Base-by-base conservation (phyloP, 2,113 vertebrate species). In the Poeciliopsis occidentalis region DNA sequence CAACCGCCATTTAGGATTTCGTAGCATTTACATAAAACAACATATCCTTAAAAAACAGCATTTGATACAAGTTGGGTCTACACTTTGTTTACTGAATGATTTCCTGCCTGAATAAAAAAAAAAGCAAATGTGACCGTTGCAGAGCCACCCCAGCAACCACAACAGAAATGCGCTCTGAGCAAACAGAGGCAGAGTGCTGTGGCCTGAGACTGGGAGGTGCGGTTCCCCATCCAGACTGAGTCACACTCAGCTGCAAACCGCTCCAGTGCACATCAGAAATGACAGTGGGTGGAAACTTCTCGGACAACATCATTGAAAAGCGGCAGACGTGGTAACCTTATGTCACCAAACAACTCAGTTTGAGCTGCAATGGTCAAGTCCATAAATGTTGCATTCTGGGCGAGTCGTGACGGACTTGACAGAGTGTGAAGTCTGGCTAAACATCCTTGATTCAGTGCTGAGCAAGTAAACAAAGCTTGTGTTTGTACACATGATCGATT, bases 351-450 rank as follows among this genome's bases (percentile, higher is more conserved):
- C 61, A 65, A 79, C 69, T 87, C 71, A 2, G 61, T 73, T 75
- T 84, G 34, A 4, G 32, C 84, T 78, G 64, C 69, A 75, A 70
- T 69, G 72, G 57, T 74, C 24, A 32, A 11, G 24, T 3, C 64
- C 68, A 89, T 90, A 70, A 86, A 88, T 90, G 83, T 86, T 87
- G 80, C 75, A 85, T 77, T 67, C n/a, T 60, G 69, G 61, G 32
- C 15, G 60, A 64, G 75, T 19, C 79, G 87, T 73, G 44, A 57
- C 64, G 62, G 68, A 64, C 75, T 71, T 76, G 72, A 78, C 76
- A 54, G 81, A 71, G 44, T 47, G 75, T 72, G 76, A 79, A 68
- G 76, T 70, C 62, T 67, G 57, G 29, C 79, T 76, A 79, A 87
- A 84, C 24, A 37, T 68, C 69, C 75, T 75, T 77, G 79, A 77